Evolutionary conservation across 2,888 invertebrate genomes (phyloP), one percentile per base, ranked within the genome.

Genomic region (Aelia acuminata): DNA sequence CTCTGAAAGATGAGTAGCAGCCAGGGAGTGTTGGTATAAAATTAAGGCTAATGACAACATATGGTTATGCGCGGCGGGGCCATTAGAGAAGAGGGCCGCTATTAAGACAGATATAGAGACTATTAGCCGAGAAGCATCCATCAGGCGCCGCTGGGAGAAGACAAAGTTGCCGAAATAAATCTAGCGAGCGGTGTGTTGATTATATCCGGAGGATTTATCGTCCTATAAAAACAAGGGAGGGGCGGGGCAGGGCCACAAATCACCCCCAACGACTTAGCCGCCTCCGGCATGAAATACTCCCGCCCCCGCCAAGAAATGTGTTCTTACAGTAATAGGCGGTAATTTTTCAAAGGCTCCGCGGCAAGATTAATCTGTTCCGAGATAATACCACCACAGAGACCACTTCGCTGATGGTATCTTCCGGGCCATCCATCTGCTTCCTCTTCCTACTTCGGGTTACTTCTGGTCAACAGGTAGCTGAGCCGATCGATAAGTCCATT

Each of bases 191-290:
- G 80, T 80, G 80, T 80, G 80, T 80, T 80, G 80, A 80, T 80
- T 80, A 80, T 80, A 80, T 80, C 80, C 80, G 10, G 10, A 47
- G 43, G 80, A 80, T 80, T 80, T 80, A 80, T 80, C 80, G 80
- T 15, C 80, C 80, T 80, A 80, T 80, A 80, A 80, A 80, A 80
- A 80, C 80, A 80, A 80, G 80, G 80, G 35, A 80, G 80, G 80
- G 80, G n/a, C 4, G 5, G 43, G 80, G 43, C 80, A n/a, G 80
- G 10, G 22, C 80, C 80, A 80, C 80, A 80, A 80, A 80, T 80
- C 80, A 80, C 80, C 80, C 80, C 80, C 80, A 80, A 80, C 80
- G 80, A 47, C 80, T 80, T 80, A 80, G 80, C 80, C 80, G 80
- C 80, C 80, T n/a, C 80, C 80, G 80, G 43, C 80, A 80, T 80